A percentile compares a stretch with the other conserved stretches of the same genome.
Conservation (phyloP, 1,140 invertebrate species). For the Bombus pascuorum region DNA sequence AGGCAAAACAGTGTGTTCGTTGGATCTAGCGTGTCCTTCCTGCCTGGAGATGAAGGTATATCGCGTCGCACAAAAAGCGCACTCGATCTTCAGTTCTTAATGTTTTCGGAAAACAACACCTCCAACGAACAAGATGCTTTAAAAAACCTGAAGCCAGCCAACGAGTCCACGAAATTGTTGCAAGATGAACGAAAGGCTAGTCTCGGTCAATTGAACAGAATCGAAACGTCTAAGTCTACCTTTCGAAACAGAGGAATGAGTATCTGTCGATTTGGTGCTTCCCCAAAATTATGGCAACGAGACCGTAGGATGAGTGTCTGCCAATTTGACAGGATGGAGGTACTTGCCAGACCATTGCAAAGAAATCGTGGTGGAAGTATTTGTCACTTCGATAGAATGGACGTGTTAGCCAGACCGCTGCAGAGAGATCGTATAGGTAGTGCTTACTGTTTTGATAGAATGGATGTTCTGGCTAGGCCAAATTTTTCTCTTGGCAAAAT, state of each 20-base stretch:
- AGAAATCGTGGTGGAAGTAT: too few relatives aligned
- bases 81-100: constrained; percentile 90
- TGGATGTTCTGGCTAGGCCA: too few relatives aligned
- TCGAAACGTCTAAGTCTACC: constrained; percentile 43
- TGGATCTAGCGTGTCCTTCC: constrained; percentile 85
- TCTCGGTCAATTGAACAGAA: constrained; percentile 62
- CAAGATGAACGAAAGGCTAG: constrained; percentile 60
- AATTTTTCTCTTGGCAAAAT: too few relatives aligned
- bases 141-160: constrained; percentile 35
- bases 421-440: too few relatives aligned
- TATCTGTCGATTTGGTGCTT: constrained; percentile 74
- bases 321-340: constrained; percentile 67
- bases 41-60: constrained; percentile 81
- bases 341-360: too few relatives aligned
- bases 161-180: constrained; percentile 46
- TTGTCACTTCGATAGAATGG: too few relatives aligned
- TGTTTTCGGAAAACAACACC: constrained; percentile 70
- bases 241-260: constrained; percentile 72
- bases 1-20: constrained; percentile 93
- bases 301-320: constrained; percentile 72
- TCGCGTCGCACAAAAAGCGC: constrained; percentile 90
- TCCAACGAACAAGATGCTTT: constrained; percentile 44
- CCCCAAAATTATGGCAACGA: constrained; percentile 51
- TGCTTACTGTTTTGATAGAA: too few relatives aligned
- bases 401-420: too few relatives aligned